Conservation (phyloP, 2,888 invertebrate species). For the Epinotia bilunana region DNA sequence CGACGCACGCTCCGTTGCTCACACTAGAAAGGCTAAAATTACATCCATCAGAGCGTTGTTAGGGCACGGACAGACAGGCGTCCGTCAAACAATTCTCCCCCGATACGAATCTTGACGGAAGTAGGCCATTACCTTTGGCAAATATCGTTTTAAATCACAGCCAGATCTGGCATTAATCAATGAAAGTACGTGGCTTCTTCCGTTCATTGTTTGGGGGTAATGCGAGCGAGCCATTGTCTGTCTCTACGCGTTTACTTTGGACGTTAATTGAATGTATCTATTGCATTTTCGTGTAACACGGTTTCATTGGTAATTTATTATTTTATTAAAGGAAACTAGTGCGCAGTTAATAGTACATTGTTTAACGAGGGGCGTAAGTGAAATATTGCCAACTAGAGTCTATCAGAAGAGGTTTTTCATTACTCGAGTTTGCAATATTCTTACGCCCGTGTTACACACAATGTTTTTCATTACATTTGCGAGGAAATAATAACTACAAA, state of each 20-base stretch:
- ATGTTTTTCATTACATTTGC: too few species aligned
- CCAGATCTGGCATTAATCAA: slow-evolving; percentile 70
- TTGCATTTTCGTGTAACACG: slow-evolving; percentile 32
- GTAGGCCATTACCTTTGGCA: slow-evolving; percentile 62
- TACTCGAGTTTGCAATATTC: too few species aligned
- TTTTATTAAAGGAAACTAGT: slow-evolving; percentile 14
- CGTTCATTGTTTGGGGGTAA: slow-evolving; percentile 70
- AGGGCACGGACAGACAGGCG: slow-evolving; percentile 52
- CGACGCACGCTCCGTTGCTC: slow-evolving; percentile 58
- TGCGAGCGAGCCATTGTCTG: slow-evolving; percentile 62
- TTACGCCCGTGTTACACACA: too few species aligned
- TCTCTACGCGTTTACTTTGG: slow-evolving; percentile 58
- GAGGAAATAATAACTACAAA: too few species aligned
- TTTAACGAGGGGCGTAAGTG: not conserved
- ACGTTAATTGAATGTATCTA: slow-evolving; percentile 51
- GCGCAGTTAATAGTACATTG: not conserved
- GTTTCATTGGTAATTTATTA: slow-evolving; percentile 36
- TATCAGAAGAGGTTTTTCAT: too few species aligned
- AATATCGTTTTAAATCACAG: slow-evolving; percentile 63
- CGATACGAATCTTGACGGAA: slow-evolving; percentile 63
- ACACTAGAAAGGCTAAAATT: slow-evolving; percentile 59
- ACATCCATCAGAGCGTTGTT: slow-evolving; percentile 58
- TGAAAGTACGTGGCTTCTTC: slow-evolving; percentile 68
- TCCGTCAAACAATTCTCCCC: slow-evolving; percentile 54
- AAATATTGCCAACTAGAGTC: too few species aligned